Evolutionary conservation across 1,140 invertebrate genomes (phyloP).

Genomic region (roundworm (Caenorhabditis elegans)): WBcel235 BX284605.5:1136501-1137000

Average conservation of each 20-base stretch:
- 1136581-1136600: slow-evolving; percentile 69
- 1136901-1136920: slow-evolving; percentile 72
- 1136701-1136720: slow-evolving; percentile 72
- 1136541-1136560: slow-evolving; percentile 81
- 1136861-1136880: slow-evolving; percentile 80
- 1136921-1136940: slow-evolving; percentile 71
- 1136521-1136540: slow-evolving; percentile 71
- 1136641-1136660: not conserved
- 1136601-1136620: slow-evolving; percentile 71
- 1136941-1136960: too few relatives aligned
- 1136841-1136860: slow-evolving; percentile 84
- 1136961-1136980: too few relatives aligned
- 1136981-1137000: too few relatives aligned
- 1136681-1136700: slow-evolving; percentile 74
- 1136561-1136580: slow-evolving; percentile 73
- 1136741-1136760: slow-evolving; percentile 85
- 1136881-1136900: slow-evolving; percentile 85
- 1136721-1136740: slow-evolving; percentile 81
- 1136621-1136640: slow-evolving; percentile 77
- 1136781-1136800: slow-evolving; percentile 83
- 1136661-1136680: not conserved
- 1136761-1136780: slow-evolving; percentile 84
- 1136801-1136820: slow-evolving; percentile 81
- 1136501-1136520: not conserved
- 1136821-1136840: slow-evolving; percentile 77